Base-by-base conservation (phyloP, 2,797 vertebrate genomes). In the Myioborus miniatus region DNA sequence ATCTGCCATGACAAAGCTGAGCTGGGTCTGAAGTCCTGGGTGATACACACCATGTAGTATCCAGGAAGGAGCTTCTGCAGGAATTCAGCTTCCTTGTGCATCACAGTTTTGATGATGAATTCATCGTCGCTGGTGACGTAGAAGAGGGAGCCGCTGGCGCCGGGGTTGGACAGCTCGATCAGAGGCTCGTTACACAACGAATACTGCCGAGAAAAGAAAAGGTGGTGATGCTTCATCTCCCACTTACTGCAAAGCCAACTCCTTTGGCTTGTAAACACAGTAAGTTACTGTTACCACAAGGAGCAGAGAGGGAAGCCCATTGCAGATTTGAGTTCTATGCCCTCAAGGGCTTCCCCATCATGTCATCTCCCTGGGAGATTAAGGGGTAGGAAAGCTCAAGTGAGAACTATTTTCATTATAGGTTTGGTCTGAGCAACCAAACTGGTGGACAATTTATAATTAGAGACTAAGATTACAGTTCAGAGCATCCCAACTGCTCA, bases 21-120 rank as follows among this genome's bases (percentile, higher is more conserved):
- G 41, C 15, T 3, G 3, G 37, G 30, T 26, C 18, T 0, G 3
- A 63, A 62, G 32, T 11, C 44, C 43, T 36, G 63, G 32, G 24
- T 2, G 30, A 68, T 58, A 97, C 98, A 89, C 56, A 99, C 99
- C 99, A 99, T 99, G 96, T 99, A 99, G 98, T 99, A 99, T 93
- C 99, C 99, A 3, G 99, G 99, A 74, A 99, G 98, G 91, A 99
- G 98, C 93, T 99, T 99, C 98, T 99, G 99, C 53, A 99, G 98
- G 97, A 99, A 99, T 91, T 99, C 99, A 0, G 99, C 99, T 94
- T 99, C 99, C 94, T 99, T 99, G 98, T 99, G 99, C 99, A 99
- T 99, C 95, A 99, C 99, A 0, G 99, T 99, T 97, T 99, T 99
- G 96, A 99, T 99, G 98, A 99, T 99, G 97, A 99, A 99, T 96